Base-by-base conservation (phyloP, 2,888 invertebrate genomes). In the Hirtodrosophila confusa region DNA sequence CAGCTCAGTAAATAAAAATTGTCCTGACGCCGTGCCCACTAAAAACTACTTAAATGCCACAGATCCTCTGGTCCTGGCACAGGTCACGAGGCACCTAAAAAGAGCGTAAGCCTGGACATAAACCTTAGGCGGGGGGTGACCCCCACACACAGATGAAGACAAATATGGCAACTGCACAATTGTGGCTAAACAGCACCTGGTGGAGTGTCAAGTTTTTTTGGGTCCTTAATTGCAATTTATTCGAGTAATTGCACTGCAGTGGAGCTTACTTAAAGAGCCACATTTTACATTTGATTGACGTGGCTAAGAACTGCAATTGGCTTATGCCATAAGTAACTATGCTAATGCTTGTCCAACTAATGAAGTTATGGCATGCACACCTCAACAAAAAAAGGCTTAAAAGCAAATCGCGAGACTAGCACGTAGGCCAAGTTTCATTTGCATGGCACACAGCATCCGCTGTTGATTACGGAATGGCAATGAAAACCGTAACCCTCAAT, bases 1-100 rank as follows among this genome's bases (percentile, higher is more conserved):
- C 23, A 29, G 8, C 10, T 29, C n/a, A 55, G 17, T 41, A 29
- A 41, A 31, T 29, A 56, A 53, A 40, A 41, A 50, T 40, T 9
- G 29, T 47, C 17, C 17, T 17, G 17, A 17, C 37, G 33, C 48
- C 7, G 31, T 47, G 58, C 48, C 55, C 69, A 33, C 73, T 41
- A 69, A 73, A 78, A 72, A 69, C 84, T 80, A 77, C 86, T 84
- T 84, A 86, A 84, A 74, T 80, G 64, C 65, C 67, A 47, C 67
- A 68, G 66, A 64, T 80, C 67, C 78, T 47, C 47, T 37, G 45
- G 54, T 43, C 29, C 40, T 43, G 33, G 54, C 8, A 53, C 39
- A 43, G 27, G 31, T 17, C 31, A 31, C 31, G 27, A 17, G 43
- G 45, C 43, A 41, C 8, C 37, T 60, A 58, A 65, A 65, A 75